Evolutionary conservation across 1,140 invertebrate species (phyloP).

Genomic region (Sycophila sp.): DNA sequence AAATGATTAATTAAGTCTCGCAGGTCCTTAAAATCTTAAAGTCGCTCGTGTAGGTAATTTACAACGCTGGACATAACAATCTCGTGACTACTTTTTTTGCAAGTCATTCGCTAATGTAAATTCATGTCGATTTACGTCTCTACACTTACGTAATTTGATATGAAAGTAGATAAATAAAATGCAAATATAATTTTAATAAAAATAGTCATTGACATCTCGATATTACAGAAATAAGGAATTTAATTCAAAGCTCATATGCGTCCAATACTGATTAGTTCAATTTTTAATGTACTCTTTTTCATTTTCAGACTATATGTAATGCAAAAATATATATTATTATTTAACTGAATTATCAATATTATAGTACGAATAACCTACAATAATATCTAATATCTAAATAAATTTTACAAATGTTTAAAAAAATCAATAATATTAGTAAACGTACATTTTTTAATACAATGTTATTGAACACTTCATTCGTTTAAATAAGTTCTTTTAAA

Average conservation of each 20-base stretch:
- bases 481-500: conserved; percentile 27
- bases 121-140: neutral
- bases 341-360: conserved; percentile 24
- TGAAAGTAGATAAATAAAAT: conserved; percentile 7
- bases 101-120: too few species aligned
- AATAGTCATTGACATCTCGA: neutral
- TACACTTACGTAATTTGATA: neutral
- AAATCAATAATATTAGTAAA: conserved; percentile 7
- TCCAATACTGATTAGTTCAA: conserved; percentile 34
- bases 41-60: neutral
- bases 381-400: conserved; percentile 30
- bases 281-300: conserved; percentile 20
- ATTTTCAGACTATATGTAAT: conserved; percentile 12
- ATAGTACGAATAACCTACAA: conserved; percentile 15
- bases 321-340: conserved; percentile 32
- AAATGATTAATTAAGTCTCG: conserved; percentile 23
- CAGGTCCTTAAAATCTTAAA: neutral
- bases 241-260: conserved; percentile 6
- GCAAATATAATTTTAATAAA: conserved; percentile 9
- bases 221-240: conserved; percentile 6
- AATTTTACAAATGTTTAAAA: conserved; percentile 30
- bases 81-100: neutral
- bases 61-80: neutral
- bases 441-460: conserved; percentile 17
- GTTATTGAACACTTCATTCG: conserved; percentile 22